Percentiles rank a stretch among this genome's conserved stretches.
Conservation (phyloP, 1,140 invertebrate species). For the Drosophila sturtevanti region DNA sequence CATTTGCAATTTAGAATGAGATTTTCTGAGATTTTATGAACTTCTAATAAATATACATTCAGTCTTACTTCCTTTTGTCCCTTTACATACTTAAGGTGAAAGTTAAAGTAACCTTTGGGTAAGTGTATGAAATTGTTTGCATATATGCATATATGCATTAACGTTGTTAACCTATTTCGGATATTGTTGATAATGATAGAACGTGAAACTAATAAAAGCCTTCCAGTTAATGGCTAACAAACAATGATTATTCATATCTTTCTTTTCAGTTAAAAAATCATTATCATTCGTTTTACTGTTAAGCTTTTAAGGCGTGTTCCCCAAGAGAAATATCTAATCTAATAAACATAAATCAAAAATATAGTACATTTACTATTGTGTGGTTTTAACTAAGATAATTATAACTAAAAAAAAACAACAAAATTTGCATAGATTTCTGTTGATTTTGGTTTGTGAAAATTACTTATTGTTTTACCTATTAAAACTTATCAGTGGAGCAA, state of each 20-base stretch:
- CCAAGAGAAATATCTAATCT: not conserved
- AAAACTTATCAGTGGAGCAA: not conserved
- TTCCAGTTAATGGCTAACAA: not conserved
- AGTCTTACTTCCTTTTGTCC: not conserved
- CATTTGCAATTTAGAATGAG: no score
- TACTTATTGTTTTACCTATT: not conserved
- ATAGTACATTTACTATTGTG: not conserved
- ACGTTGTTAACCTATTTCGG: not conserved
- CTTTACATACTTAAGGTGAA: not conserved
- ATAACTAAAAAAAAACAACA: no score
- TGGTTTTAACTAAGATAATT: not conserved
- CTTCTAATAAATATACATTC: no score
- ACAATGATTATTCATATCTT: not conserved
- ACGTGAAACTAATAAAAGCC: constrained; percentile 1
- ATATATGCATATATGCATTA: not conserved
- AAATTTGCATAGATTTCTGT: no score
- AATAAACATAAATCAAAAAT: not conserved
- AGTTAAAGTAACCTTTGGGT: not conserved
- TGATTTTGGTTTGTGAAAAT: not conserved
- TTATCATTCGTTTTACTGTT: no score
- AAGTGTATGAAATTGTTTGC: not conserved
- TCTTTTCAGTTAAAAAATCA: not conserved
- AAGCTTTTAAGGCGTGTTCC: no score
- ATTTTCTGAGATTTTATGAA: no score
- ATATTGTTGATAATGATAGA: not conserved